Conservation (phyloP, 2,113 vertebrate genomes). For the Eptesicus fuscus region DNA sequence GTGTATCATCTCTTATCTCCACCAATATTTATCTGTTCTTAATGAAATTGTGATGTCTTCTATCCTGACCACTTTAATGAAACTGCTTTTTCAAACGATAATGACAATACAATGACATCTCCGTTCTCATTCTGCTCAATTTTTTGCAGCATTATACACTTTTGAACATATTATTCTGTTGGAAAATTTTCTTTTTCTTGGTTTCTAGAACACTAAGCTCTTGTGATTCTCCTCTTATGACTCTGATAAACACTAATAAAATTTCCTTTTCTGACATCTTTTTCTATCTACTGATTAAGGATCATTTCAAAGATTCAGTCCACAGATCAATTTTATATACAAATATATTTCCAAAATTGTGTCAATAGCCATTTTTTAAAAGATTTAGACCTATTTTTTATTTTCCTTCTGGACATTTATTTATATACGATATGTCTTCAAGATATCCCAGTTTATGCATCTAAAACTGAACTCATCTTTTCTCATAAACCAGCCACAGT, state of each 20-base stretch:
- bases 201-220: neutral
- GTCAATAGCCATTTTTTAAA: neutral
- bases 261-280: neutral
- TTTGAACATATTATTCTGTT: neutral
- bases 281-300: neutral
- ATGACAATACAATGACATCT: neutral
- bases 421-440: neutral
- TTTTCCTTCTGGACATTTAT: neutral
- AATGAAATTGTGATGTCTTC: neutral
- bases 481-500: neutral
- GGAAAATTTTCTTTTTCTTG: neutral
- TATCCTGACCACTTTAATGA: slow-evolving; percentile 31
- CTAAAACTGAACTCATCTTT: neutral
- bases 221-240: neutral
- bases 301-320: neutral
- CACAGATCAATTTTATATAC: neutral
- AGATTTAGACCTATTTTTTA: neutral
- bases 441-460: neutral
- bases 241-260: neutral
- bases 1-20: slow-evolving; percentile 29
- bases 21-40: slow-evolving; percentile 30
- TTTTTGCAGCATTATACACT: slow-evolving; percentile 5
- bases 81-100: slow-evolving; percentile 29
- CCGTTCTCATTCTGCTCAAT: neutral
- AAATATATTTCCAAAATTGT: neutral